A percentile compares a stretch with the other conserved stretches of the same genome.
These are phyloP conservation scores for Actenoides hombroni DNA, from an alignment of 2,113 vertebrate species.

Conservation along the genomic window DNA sequence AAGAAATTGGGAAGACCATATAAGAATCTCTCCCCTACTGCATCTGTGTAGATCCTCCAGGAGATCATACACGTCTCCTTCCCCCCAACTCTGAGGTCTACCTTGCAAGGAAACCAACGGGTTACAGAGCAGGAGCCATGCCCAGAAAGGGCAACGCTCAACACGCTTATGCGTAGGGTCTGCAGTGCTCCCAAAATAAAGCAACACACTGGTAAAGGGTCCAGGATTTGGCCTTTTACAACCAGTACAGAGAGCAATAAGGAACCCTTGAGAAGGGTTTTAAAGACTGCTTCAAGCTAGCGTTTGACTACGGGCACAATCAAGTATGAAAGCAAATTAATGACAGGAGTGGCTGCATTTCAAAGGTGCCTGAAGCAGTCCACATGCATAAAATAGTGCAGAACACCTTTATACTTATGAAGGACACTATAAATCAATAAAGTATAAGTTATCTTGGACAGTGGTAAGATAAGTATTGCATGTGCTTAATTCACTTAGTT, in stretches of 20 bases:
- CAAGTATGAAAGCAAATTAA: slow-evolving; percentile 21
- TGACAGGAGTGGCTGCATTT: not conserved
- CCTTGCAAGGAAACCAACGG: too few relatives aligned
- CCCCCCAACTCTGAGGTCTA: accelerated
- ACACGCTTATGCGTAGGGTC: not conserved
- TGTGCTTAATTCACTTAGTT: slow-evolving; percentile 65
- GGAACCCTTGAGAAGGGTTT: not conserved
- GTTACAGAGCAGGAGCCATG: not conserved
- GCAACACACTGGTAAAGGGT: not conserved
- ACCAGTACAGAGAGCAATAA: not conserved
- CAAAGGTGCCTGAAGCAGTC: not conserved
- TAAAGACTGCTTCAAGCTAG: not conserved
- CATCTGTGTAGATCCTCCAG: not conserved
- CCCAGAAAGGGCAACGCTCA: not conserved
- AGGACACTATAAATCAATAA: slow-evolving; percentile 64
- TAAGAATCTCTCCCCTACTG: not conserved
- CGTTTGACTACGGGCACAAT: not conserved
- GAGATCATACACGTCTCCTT: accelerated
- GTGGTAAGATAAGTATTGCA: slow-evolving; percentile 73
- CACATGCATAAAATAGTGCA: slow-evolving; percentile 12
- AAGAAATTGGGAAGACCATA: not conserved
- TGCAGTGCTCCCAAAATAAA: not conserved
- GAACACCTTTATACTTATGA: slow-evolving; percentile 56
- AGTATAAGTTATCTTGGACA: slow-evolving; percentile 61
- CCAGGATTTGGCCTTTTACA: not conserved